Conservation (phyloP, 2,888 invertebrate species). For the Trissolcus brochymenae region DNA sequence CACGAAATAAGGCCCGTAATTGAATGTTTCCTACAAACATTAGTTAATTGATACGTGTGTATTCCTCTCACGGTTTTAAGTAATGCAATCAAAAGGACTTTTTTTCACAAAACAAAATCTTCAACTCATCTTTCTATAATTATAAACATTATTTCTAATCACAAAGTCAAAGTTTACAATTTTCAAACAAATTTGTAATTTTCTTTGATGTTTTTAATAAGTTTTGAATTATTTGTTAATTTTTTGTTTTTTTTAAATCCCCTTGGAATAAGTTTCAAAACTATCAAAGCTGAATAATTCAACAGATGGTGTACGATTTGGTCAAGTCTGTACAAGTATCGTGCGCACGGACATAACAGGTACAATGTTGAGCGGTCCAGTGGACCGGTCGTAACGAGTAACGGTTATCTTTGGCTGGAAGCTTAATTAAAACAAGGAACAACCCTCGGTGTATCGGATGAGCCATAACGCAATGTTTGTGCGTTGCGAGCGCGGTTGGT, state of each 20-base stretch:
- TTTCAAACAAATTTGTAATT: no score
- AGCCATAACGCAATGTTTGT: slow-evolving; percentile 72
- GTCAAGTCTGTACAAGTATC: slow-evolving; percentile 20
- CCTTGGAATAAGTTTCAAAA: neutral
- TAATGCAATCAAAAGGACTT: slow-evolving; percentile 35
- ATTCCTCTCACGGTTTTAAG: slow-evolving; percentile 37
- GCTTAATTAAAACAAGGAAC: slow-evolving; percentile 75
- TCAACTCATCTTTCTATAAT: no score
- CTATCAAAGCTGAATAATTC: slow-evolving; percentile 42
- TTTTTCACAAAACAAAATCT: neutral
- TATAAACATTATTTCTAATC: no score
- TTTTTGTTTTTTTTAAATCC: no score
- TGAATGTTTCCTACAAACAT: slow-evolving; percentile 58
- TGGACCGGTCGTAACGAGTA: slow-evolving; percentile 53
- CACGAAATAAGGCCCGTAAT: slow-evolving; percentile 37
- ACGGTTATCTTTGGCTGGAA: slow-evolving; percentile 56
- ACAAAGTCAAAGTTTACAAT: no score
- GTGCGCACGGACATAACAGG: slow-evolving; percentile 25
- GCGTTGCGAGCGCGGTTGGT: slow-evolving; percentile 64
- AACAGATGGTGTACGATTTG: slow-evolving; percentile 45
- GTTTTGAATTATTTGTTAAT: no score
- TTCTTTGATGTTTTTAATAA: no score
- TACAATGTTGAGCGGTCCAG: slow-evolving; percentile 46
- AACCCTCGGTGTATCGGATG: slow-evolving; percentile 57
- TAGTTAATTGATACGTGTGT: slow-evolving; percentile 44